Conservation (phyloP, 2,113 vertebrate genomes). For the Toxotes chatareus region DNA sequence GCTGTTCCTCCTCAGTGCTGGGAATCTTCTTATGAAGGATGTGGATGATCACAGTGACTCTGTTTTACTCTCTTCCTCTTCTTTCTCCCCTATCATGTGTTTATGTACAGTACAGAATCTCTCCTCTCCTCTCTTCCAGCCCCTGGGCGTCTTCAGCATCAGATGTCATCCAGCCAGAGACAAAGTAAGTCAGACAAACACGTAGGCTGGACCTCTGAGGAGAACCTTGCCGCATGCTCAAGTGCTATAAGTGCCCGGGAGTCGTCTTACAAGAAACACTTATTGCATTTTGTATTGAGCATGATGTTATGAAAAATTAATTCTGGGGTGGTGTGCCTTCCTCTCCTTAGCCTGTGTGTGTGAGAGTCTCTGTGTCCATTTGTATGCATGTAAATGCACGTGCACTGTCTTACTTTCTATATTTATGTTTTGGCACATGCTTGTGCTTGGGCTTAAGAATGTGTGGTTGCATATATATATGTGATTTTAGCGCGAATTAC, state of each 20-base stretch:
- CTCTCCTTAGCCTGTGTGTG: constrained; percentile 61
- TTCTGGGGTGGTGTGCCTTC: constrained; percentile 73
- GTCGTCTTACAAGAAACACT: constrained; percentile 88
- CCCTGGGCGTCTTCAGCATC: constrained; percentile 70
- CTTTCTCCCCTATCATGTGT: constrained; percentile 1
- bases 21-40: constrained; percentile 67
- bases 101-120: constrained; percentile 20
- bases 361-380: constrained; percentile 39
- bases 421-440: constrained; percentile 8
- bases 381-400: constrained; percentile 33
- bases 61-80: constrained; percentile 8
- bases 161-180: constrained; percentile 71
- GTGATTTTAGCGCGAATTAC: constrained; percentile 10
- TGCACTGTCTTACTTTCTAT: constrained; percentile 17
- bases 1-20: constrained; percentile 56
- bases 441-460: constrained; percentile 26
- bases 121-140: constrained; percentile 26
- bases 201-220: constrained; percentile 65
- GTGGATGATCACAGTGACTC: constrained; percentile 30
- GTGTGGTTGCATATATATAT: constrained; percentile 19
- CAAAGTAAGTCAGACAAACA: constrained; percentile 77
- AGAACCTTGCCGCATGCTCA: constrained; percentile 78
- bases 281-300: constrained; percentile 88
- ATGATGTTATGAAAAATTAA: constrained; percentile 88
- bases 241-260: constrained; percentile 84